A percentile compares a stretch with the other conserved stretches of the same genome.
Evolutionary conservation across 2,113 vertebrate genomes (phyloP).

Genomic region (Carettochelys insculpta): DNA sequence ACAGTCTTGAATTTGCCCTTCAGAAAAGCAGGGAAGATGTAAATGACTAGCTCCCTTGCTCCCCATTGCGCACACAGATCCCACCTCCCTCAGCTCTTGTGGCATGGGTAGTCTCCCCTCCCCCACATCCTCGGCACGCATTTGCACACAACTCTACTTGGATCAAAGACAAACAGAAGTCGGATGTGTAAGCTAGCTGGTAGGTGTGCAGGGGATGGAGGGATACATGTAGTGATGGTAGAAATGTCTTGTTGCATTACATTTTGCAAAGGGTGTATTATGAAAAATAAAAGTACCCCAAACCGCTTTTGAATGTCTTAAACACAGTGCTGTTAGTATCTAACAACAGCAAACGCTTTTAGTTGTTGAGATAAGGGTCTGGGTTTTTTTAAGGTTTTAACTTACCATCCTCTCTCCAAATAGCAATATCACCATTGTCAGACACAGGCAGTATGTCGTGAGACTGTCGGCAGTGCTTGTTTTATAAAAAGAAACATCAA

Average conservation of each 20-base stretch:
- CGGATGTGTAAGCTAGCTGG: not conserved
- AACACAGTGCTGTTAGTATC: not conserved
- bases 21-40: not conserved
- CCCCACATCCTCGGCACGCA: not conserved
- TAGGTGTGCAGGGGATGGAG: conserved; percentile 11
- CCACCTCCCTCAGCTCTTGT: accelerated
- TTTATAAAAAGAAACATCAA: accelerated
- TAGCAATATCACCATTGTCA: accelerated
- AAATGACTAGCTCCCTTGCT: not conserved
- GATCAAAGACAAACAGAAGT: not conserved
- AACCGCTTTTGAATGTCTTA: conserved; percentile 34
- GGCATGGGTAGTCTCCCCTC: conserved; percentile 18
- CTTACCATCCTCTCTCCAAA: not conserved
- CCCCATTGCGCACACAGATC: accelerated
- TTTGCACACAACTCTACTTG: not conserved
- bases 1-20: not conserved
- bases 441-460: not conserved
- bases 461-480: not conserved
- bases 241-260: conserved; percentile 35
- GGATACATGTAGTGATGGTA: not conserved
- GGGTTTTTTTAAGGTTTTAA: accelerated
- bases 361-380: not conserved
- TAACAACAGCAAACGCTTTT: not conserved
- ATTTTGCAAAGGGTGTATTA: conserved; percentile 8
- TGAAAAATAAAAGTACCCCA: not conserved